Evolutionary conservation across 2,113 vertebrate genomes (phyloP), one percentile per base, ranked within the genome.

Genomic region (Coracopsis vasa): DNA sequence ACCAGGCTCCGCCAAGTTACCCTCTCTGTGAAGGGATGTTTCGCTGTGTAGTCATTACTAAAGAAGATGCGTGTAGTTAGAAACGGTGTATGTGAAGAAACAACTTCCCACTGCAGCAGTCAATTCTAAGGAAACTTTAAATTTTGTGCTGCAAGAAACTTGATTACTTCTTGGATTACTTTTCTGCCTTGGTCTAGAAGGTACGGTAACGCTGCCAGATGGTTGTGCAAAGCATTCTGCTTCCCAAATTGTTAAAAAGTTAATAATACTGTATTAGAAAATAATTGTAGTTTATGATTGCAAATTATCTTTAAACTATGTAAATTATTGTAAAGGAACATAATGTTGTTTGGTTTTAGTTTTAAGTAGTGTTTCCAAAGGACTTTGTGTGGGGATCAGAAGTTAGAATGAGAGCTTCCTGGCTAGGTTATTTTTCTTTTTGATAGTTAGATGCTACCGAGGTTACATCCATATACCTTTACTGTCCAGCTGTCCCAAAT

Each of bases 111-210:
- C 42, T 21, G 69, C 66, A 62, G 66, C 80, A 27, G 67, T 77
- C 37, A 37, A 25, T 69, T 75, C 75, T 82, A 35, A 91, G 87
- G 74, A 92, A 96, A 92, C 86, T 95, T 95, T 90, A 72, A 50
- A 92, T 81, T 95, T 75, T 86, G 86, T 80, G 84, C 87, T 77
- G 91, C 84, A 70, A 89, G 92, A 90, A 93, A 69, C 65, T 54
- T 10, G 83, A 44, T 67, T 66, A 35, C 73, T 74, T 73, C 87
- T 94, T 83, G 93, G 95, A 95, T 88, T 90, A 74, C 61, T 94
- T 84, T 88, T 78, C 94, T 88, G 9, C 90, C 60, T 82, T 86
- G 77, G 13, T 94, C 80, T 80, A 39, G 51, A 96, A 97, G 92
- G 90, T 94, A 96, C 33, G 83, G 84, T 92, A 86, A 67, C 0